Evolutionary conservation across 2,888 invertebrate genomes (phyloP).

Genomic region (Oligia latruncula): DNA sequence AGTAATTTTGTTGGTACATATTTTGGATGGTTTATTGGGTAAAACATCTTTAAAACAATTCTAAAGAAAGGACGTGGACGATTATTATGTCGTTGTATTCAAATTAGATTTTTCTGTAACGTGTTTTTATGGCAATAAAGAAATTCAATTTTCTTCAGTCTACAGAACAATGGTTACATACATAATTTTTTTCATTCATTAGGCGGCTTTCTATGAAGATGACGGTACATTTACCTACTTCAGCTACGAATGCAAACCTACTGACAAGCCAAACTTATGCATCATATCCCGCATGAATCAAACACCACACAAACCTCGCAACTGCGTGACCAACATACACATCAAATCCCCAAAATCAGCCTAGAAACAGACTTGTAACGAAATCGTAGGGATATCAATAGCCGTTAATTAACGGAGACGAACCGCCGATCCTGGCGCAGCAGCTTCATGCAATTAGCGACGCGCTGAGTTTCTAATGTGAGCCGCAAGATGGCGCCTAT

Average conservation of each 20-base stretch:
- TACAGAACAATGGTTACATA: too few species aligned
- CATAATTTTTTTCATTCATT: too few species aligned
- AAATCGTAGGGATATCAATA: constrained; percentile 72
- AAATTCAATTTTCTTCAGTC: too few species aligned
- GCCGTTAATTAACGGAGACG: constrained; percentile 70
- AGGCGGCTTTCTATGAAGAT: background rate
- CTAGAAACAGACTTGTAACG: constrained; percentile 48
- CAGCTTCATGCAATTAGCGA: constrained; percentile 73
- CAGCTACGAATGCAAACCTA: background rate
- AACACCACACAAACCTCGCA: constrained; percentile 5
- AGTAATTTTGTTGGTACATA: constrained; percentile 5
- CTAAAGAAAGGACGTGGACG: background rate
- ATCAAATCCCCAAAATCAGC: constrained; percentile 30
- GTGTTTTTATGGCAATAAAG: too few species aligned
- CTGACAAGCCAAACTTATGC: constrained; percentile 10
- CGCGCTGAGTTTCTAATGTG: constrained; percentile 52
- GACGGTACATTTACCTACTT: background rate
- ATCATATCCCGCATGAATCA: constrained; percentile 4
- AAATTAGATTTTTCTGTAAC: background rate
- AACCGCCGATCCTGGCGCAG: constrained; percentile 58
- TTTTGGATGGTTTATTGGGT: background rate
- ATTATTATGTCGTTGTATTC: background rate
- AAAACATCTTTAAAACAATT: background rate
- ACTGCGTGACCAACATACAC: constrained; percentile 50
- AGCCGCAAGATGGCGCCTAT: constrained; percentile 65